Percentiles rank a stretch among this genome's conserved stretches.
Evolutionary conservation across 2,797 vertebrate genomes (phyloP).

Genomic region (Ataeniobius toweri): DNA sequence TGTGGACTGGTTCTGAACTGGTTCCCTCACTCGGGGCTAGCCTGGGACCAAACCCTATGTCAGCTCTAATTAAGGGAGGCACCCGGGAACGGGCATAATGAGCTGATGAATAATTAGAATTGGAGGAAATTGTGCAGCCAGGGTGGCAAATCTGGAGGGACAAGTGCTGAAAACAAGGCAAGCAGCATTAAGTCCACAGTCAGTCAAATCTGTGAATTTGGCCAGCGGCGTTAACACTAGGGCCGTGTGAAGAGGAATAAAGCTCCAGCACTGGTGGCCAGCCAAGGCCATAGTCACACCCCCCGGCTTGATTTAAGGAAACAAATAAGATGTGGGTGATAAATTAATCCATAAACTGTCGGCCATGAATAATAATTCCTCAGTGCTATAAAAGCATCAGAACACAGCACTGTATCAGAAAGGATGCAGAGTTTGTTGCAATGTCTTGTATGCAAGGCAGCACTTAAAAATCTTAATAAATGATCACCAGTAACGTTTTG

Average conservation of each 20-base stretch:
- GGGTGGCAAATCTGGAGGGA: slow-evolving; percentile 94
- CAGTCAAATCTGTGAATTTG: slow-evolving; percentile 89
- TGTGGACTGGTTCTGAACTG: slow-evolving; percentile 82
- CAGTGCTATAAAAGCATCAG: slow-evolving; percentile 18
- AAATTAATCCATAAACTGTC: slow-evolving; percentile 78
- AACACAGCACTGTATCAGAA: slow-evolving; percentile 41
- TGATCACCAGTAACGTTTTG: slow-evolving; percentile 65
- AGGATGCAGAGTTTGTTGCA: slow-evolving; percentile 35
- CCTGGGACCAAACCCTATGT: slow-evolving; percentile 78
- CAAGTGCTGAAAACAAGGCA: slow-evolving; percentile 95
- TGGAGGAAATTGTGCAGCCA: slow-evolving; percentile 86
- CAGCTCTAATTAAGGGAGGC: slow-evolving; percentile 82
- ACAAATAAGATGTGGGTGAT: slow-evolving; percentile 76
- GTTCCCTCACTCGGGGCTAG: slow-evolving; percentile 82
- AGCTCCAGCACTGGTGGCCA: slow-evolving; percentile 85
- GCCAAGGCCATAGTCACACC: slow-evolving; percentile 76
- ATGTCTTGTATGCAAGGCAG: slow-evolving; percentile 31
- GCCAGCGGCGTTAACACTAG: slow-evolving; percentile 87
- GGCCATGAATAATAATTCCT: slow-evolving; percentile 65
- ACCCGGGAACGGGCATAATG: slow-evolving; percentile 76
- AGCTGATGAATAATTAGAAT: slow-evolving; percentile 91
- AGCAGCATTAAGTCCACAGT: slow-evolving; percentile 91
- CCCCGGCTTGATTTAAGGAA: slow-evolving; percentile 72
- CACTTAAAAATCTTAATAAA: slow-evolving; percentile 45
- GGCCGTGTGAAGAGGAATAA: slow-evolving; percentile 84